phyloP scores from a whole-genome alignment of 2,888 invertebrate genomes.

The Encarsia formosa region DNA sequence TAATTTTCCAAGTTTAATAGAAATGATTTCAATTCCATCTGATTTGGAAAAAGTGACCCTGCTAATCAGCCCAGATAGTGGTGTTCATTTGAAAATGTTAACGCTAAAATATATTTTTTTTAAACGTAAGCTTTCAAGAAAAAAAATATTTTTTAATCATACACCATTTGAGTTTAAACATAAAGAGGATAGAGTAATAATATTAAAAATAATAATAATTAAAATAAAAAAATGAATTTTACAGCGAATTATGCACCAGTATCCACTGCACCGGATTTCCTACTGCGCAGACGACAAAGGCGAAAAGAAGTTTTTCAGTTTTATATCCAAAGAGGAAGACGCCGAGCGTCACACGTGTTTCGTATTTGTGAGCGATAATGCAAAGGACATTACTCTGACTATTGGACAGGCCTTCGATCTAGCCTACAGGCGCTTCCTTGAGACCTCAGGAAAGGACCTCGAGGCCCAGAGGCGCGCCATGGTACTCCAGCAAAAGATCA shows the following conservation, averaged over 20 bases:
- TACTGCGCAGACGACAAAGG: slow-evolving; percentile 99
- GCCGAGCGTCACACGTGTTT: slow-evolving; percentile 90
- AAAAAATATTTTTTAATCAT: too few relatives aligned
- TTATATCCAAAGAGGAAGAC: slow-evolving; percentile 77
- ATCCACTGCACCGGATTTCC: slow-evolving; percentile 94
- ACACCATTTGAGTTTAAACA: too few relatives aligned
- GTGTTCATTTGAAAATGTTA: too few relatives aligned
- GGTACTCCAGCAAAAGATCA: slow-evolving; percentile 80
- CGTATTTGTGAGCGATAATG: slow-evolving; percentile 96
- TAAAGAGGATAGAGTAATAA: too few relatives aligned
- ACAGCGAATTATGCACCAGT: slow-evolving; percentile 81
- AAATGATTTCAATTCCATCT: too few relatives aligned
- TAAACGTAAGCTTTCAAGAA: too few relatives aligned
- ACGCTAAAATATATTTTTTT: too few relatives aligned
- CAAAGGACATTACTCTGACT: slow-evolving; percentile 95
- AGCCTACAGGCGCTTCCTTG: slow-evolving; percentile 91
- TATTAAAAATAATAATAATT: too few relatives aligned
- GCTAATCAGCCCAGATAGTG: too few relatives aligned
- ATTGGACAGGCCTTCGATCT: slow-evolving; percentile 98
- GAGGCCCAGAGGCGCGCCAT: slow-evolving; percentile 77
- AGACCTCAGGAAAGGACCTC: slow-evolving; percentile 83
- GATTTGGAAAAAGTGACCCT: too few relatives aligned
- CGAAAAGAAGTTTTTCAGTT: slow-evolving; percentile 94
- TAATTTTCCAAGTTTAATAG: too few relatives aligned
- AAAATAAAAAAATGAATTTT: too few relatives aligned